Evolutionary conservation across 2,888 invertebrate species (phyloP), one percentile per base, ranked within the genome.

Genomic region (Caenorhabditis sinica): DNA sequence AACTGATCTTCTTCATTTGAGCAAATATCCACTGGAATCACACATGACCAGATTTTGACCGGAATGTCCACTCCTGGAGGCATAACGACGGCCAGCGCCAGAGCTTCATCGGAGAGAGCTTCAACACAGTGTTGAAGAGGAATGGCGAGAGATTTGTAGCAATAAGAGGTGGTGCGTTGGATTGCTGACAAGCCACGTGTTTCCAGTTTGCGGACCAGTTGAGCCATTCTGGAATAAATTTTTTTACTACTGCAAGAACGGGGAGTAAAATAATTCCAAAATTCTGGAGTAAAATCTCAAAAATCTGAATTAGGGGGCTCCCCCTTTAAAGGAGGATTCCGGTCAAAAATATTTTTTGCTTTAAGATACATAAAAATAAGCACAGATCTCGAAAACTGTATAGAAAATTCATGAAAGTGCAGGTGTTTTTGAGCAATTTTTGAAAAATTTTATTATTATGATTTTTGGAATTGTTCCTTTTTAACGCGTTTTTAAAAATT

Each of bases 51-150:
- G 20, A 85, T 73, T 33, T 83, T 77, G 20, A 86, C 25, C 23
- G 87, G 86, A 36, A 87, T 77, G 66, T 82, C 81, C 3, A 72
- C 28, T 30, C 77, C 83, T 0, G 86, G 79, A 2, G 87, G 87
- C 76, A 87, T 82, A 1, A 86, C 71, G 2, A 80, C 84, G 2
- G 77, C 68, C 30, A 73, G 80, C 0, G 82, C 86, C 17, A 87
- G 63, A 17, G 86, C 86, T 40, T 69, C 72, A 65, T 82, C 73
- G 0, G 74, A 33, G 6, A 87, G 61, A n/a, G 68, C 23, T 51
- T 74, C 68, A n/a, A 86, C 85, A 40, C 86, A 86, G 17, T 81
- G 28, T 49, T 66, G 69, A 6, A 87, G 75, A 15, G 87, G 69
- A 0, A 2, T 15, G 5, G 82, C 58, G 0, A 85, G 66, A 9